Conservation (phyloP, 2,113 vertebrate species). For the Paradisaea rubra region DNA sequence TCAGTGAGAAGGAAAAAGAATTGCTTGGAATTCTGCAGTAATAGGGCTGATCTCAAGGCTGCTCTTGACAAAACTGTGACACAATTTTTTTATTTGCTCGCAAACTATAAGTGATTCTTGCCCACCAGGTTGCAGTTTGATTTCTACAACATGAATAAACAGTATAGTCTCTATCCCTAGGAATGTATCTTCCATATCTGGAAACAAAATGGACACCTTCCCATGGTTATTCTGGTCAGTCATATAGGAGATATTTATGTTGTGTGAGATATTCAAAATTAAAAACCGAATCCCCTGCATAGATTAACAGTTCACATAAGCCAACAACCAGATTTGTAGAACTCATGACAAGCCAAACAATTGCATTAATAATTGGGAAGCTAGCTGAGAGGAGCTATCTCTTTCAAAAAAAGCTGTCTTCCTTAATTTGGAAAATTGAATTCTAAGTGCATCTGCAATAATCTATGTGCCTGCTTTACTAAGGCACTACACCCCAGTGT, state of each 20-base stretch:
- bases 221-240: not conserved
- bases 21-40: not conserved
- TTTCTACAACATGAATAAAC: not conserved
- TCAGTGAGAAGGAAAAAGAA: constrained; percentile 19
- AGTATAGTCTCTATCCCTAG: not conserved
- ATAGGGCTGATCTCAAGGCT: not conserved
- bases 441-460: not conserved
- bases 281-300: not conserved
- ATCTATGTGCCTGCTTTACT: not conserved
- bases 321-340: not conserved
- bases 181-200: not conserved
- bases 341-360: not conserved
- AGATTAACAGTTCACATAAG: not conserved
- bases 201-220: not conserved
- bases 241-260: not conserved
- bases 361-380: not conserved
- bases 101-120: not conserved
- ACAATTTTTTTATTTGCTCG: accelerated
- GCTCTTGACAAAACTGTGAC: not conserved
- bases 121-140: not conserved
- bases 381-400: not conserved
- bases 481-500: not conserved
- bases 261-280: not conserved
- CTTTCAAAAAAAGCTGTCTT: not conserved
- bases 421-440: not conserved